Evolutionary conservation across 1,140 invertebrate genomes (phyloP), one percentile per base, ranked within the genome.

Genomic region (Sitobion miscanthi): DNA sequence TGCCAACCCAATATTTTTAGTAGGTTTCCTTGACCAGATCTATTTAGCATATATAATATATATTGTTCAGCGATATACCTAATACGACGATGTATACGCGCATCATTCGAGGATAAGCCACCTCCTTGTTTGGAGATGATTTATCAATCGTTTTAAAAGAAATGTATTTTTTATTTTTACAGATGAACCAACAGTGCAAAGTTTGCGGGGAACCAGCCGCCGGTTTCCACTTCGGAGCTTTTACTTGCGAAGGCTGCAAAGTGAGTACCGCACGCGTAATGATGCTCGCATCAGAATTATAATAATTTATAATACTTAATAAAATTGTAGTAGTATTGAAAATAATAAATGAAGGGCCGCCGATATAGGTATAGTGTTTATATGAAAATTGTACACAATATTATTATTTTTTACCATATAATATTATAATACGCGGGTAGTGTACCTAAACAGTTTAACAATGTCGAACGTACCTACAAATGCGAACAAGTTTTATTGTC

Each of bases 211-310:
- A 99, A 95, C 98, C 98, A 94, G 98, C 98, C 94, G 98, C 98
- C 93, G 98, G 98, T 82, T 99, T 99, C 96, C 98, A 99, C 95
- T 99, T 99, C 95, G 98, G 98, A 87, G 98, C 98, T 62, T 99
- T 99, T 95, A 99, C 98, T 23, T 99, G 98, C 95, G 98, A 99
- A 96, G 98, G 98, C 94, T 99, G 98, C 96, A 99, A 99, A 97
- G 98, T 99, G 96, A 97, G 95, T 95, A 45, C 23, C 87, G 21
- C 85, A 45, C 7, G 25, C 57, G 57, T 23, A 62, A 62, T 54
- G 21, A 62, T 54, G 21, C 54, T 25, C 54, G 54, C 23, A 57
- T 23, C 54, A 57, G 0, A 83, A 21, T 9, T 9, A 47, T 47
- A 47, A 47, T 47, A 47, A 8, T 8, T 47, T 47, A 47, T 47